These are phyloP conservation scores for Alsophila aescularia DNA, from an alignment of 2,888 invertebrate species.

Conservation along the genomic window DNA sequence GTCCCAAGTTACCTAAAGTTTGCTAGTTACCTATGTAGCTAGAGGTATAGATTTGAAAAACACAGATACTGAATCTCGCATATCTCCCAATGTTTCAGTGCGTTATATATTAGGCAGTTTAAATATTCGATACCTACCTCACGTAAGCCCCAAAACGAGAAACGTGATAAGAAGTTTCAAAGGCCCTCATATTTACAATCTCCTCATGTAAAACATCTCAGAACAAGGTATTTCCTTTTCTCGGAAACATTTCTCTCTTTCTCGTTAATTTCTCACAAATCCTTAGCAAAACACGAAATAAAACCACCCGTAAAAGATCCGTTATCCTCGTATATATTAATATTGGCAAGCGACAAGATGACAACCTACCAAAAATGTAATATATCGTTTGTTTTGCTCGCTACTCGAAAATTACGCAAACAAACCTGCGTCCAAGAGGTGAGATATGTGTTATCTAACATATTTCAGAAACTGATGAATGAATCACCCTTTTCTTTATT, in stretches of 20 bases:
- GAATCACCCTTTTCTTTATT: constrained; percentile 50
- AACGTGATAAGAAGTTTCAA: constrained; percentile 12
- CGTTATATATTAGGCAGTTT: too few relatives aligned
- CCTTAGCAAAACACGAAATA: constrained; percentile 42
- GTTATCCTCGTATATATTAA: constrained; percentile 53
- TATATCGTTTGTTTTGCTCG: constrained; percentile 49
- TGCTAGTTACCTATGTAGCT: too few relatives aligned
- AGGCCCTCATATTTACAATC: constrained; percentile 1
- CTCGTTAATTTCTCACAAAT: constrained; percentile 41
- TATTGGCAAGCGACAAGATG: constrained; percentile 60
- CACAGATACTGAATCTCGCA: too few relatives aligned
- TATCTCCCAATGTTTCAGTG: too few relatives aligned
- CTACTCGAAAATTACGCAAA: constrained; percentile 45
- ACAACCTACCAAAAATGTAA: constrained; percentile 62
- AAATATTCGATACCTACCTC: background rate
- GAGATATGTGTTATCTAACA: constrained; percentile 41
- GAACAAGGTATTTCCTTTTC: background rate
- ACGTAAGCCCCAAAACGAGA: background rate
- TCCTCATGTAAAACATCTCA: constrained; percentile 7
- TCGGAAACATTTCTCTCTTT: constrained; percentile 12
- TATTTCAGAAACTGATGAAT: constrained; percentile 47
- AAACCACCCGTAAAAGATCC: constrained; percentile 43
- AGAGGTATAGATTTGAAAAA: too few relatives aligned
- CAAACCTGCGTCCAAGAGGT: constrained; percentile 41
- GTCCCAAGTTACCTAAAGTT: too few relatives aligned